Evolutionary conservation across 2,113 vertebrate genomes (phyloP), one percentile per base, ranked within the genome.

Genomic region (Menura novaehollandiae): DNA sequence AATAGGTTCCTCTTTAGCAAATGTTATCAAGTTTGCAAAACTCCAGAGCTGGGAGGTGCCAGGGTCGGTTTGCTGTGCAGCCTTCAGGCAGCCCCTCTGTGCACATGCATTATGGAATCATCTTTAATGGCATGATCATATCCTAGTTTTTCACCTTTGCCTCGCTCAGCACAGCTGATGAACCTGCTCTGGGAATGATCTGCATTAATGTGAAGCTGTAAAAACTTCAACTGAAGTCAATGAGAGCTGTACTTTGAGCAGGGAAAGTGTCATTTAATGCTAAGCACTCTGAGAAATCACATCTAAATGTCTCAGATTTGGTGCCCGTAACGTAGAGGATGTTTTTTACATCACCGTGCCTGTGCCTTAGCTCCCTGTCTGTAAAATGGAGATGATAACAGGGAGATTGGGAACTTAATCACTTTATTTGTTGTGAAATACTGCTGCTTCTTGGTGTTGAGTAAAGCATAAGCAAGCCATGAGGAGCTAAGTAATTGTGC

Each of bases 141-240:
- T 86, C 52, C 64, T 3, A 15, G 15, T 55, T 89, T 89, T 89
- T 84, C 86, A 95, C 96, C 92, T 96, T 67, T 89, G 83, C 91
- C 93, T 97, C 1, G 0, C 89, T 92, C 84, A 91, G 94, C 80
- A 30, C 91, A 72, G 73, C 60, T 22, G 5, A 64, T 82, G 86
- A 95, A 82, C 94, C 91, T 89, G 87, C 93, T 87, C 73, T 89
- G 89, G 94, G 95, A 93, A 95, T 82, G 94, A 91, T 87, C 94
- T 94, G 81, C 94, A 82, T 95, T 97, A 96, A 95, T 95, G 81
- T 53, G 56, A 67, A 79, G 89, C 94, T 76, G 93, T 95, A 95
- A 95, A 94, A 95, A 91, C 95, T 96, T 89, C 94, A 63, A 0
- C 73, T 0, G 1, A 87, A 95, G 94, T 95, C 93, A 89, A 46